phyloP scores from a whole-genome alignment of 1,140 invertebrate genomes.

The Bactericera cockerelli region DNA sequence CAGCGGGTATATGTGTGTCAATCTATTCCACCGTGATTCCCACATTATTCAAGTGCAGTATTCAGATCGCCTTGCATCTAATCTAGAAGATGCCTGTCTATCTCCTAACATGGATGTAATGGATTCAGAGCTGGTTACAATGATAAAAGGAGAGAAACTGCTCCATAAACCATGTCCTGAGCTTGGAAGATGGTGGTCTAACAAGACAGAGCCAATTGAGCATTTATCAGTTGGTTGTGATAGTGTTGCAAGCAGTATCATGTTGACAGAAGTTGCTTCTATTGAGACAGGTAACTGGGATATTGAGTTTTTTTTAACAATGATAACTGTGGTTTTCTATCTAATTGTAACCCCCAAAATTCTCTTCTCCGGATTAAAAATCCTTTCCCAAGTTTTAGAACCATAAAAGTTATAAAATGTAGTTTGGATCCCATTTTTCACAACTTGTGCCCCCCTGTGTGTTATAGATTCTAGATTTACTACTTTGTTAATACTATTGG shows the following conservation, averaged over 20 bases:
- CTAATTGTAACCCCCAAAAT: no score
- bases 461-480: no score
- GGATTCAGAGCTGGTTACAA: not conserved
- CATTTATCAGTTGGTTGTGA: not conserved
- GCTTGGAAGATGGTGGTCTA: not conserved
- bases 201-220: not conserved
- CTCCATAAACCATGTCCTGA: not conserved
- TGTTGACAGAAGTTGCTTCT: not conserved
- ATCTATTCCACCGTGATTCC: not conserved
- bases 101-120: not conserved
- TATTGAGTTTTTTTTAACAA: not conserved
- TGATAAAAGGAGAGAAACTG: not conserved
- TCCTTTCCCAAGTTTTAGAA: not conserved
- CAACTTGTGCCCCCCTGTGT: no score
- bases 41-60: not conserved
- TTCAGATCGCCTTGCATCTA: not conserved
- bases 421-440: no score
- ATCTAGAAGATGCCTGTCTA: not conserved
- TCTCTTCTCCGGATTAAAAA: not conserved
- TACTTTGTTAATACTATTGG: no score
- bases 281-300: not conserved
- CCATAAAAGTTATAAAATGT: no score
- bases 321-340: no score
- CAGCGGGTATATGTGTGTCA: not conserved
- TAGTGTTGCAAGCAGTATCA: not conserved